Evolutionary conservation across 2,888 invertebrate species (phyloP), one percentile per base, ranked within the genome.

Genomic region (Acleris cristana): DNA sequence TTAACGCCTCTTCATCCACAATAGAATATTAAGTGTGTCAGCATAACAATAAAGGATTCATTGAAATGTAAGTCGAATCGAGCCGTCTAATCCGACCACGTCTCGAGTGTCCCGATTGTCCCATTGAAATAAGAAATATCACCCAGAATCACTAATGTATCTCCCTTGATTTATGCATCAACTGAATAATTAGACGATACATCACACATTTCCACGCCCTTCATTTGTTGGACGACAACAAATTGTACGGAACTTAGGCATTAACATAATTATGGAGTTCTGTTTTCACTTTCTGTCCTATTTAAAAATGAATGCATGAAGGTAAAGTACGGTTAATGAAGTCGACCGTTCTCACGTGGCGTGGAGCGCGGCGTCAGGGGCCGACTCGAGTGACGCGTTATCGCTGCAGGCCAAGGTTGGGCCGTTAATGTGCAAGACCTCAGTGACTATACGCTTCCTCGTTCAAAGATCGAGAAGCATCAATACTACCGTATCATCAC

Each of bases 31-130:
- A 75, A 79, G 77, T 69, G 73, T 74, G 72, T 70, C 73, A 71
- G 73, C 72, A 76, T 75, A 74, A 79, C 71, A 80, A 81, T 79
- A 76, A 75, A 76, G 74, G 73, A 78, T 81, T 78, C 72, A 75
- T 82, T 85, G 83, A 80, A 83, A 84, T 84, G 85, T 85, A 85
- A 80, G 82, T 81, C 80, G 84, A 83, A 87, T 87, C 77, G 83
- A 86, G 77, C 79, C 78, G 83, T 79, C 85, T 86, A 90, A 90
- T 90, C 85, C 84, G 71, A 86, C 88, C 89, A 77, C 85, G 83
- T 80, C 73, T 87, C 79, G 81, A 90, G 90, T 85, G 84, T 74
- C 53, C 64, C 74, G 73, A 80, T 80, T 82, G 81, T 80, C 74
- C 78, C 79, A 81, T 83, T 80, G 74, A 76, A 80, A 83, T 83